Evolutionary conservation across 1,140 invertebrate species (phyloP).

Genomic region (Papilio polyxenes): DNA sequence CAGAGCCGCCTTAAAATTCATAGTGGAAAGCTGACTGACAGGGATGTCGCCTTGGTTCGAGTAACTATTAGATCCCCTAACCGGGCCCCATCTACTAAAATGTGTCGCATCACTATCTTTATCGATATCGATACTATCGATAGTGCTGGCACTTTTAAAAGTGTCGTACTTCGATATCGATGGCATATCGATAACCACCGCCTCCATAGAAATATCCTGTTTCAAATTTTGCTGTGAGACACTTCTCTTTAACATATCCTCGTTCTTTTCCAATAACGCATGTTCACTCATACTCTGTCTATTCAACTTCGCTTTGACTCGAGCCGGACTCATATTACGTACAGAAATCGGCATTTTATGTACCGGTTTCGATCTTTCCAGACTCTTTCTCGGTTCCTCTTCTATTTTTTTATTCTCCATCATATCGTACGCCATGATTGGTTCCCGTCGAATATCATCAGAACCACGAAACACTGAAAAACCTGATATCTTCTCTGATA

Average conservation of each 20-base stretch:
- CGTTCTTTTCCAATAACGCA: slow-evolving; percentile 52
- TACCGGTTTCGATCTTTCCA: slow-evolving; percentile 54
- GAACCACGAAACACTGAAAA: slow-evolving; percentile 68
- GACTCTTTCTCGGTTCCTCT: slow-evolving; percentile 47
- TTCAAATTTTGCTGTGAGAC: slow-evolving; percentile 71
- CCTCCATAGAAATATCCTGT: slow-evolving; percentile 67
- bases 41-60: slow-evolving; percentile 58
- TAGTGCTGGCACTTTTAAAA: slow-evolving; percentile 47
- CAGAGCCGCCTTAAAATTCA: slow-evolving; percentile 58
- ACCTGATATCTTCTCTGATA: slow-evolving; percentile 73
- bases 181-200: slow-evolving; percentile 71
- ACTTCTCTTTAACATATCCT: slow-evolving; percentile 56
- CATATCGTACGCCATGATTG: slow-evolving; percentile 69
- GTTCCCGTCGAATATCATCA: slow-evolving; percentile 54
- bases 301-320: slow-evolving; percentile 51
- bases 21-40: slow-evolving; percentile 69
- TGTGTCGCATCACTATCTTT: slow-evolving; percentile 36
- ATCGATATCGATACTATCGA: slow-evolving; percentile 21
- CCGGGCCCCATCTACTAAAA: slow-evolving; percentile 68
- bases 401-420: slow-evolving; percentile 44
- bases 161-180: slow-evolving; percentile 63
- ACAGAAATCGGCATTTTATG: slow-evolving; percentile 40
- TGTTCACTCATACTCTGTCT: slow-evolving; percentile 67
- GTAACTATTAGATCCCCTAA: slow-evolving; percentile 71
- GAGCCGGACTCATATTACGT: slow-evolving; percentile 34